phyloP scores from a whole-genome alignment of 2,797 vertebrate species.

The Gouania willdenowi region DNA sequence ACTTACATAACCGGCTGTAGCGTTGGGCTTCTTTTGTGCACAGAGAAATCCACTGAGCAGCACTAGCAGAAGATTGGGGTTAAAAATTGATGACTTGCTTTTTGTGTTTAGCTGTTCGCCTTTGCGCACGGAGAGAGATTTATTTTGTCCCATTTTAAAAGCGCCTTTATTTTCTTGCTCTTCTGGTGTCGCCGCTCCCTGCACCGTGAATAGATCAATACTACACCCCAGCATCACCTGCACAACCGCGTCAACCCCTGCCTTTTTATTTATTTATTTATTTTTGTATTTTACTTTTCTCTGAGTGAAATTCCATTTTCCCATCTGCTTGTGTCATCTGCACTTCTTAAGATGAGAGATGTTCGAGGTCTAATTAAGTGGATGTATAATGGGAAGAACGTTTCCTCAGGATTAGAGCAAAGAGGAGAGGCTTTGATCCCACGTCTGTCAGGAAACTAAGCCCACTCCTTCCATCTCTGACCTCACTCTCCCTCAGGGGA shows the following conservation, averaged over 20 bases:
- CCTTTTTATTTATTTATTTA: too few species aligned
- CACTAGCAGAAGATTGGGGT: constrained; percentile 48
- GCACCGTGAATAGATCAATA: not conserved
- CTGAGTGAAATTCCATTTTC: too few species aligned
- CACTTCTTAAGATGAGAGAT: not conserved
- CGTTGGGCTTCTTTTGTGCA: constrained; percentile 5
- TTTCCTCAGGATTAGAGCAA: constrained; percentile 32
- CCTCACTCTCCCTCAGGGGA: constrained; percentile 18
- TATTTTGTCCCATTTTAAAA: constrained; percentile 45
- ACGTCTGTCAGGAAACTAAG: constrained; percentile 38
- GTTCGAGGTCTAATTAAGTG: constrained; percentile 36
- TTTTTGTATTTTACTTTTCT: too few species aligned
- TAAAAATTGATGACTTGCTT: constrained; percentile 67
- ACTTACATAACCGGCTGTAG: constrained; percentile 46
- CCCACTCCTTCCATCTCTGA: constrained; percentile 34
- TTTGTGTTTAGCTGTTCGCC: constrained; percentile 35
- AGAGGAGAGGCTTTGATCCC: constrained; percentile 36
- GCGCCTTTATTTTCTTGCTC: not conserved
- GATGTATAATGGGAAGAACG: constrained; percentile 8
- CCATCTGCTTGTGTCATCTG: constrained; percentile 8
- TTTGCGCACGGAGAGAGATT: constrained; percentile 18
- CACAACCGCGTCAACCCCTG: not conserved
- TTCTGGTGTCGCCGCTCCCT: not conserved
- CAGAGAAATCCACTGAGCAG: constrained; percentile 42
- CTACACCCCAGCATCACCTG: too few species aligned